These are phyloP conservation scores for Dinoponera quadriceps DNA, from an alignment of 1,140 invertebrate genomes.

Conservation along the genomic window DNA sequence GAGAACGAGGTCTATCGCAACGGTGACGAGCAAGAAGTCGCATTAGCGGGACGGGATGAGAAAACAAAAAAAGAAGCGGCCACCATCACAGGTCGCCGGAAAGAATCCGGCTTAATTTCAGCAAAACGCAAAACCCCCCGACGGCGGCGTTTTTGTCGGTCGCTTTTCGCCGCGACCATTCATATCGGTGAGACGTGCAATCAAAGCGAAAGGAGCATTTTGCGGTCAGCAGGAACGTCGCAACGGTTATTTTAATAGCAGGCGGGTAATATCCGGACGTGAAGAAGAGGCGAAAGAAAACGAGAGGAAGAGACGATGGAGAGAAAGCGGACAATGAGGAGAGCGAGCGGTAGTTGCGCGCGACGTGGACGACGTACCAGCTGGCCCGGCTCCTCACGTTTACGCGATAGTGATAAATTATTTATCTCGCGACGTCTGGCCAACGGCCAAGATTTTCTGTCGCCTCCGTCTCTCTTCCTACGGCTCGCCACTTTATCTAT, in stretches of 20 bases:
- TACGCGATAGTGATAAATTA: constrained; percentile 81
- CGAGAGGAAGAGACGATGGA: constrained; percentile 1
- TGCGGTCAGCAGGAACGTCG: constrained; percentile 48
- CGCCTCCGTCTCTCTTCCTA: constrained; percentile 55
- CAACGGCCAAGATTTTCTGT: constrained; percentile 77
- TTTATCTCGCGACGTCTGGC: constrained; percentile 80
- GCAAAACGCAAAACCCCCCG: constrained; percentile 42
- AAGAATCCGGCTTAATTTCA: constrained; percentile 55
- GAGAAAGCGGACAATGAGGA: constrained; percentile 62
- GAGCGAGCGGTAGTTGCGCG: constrained; percentile 41
- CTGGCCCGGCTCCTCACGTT: constrained; percentile 72
- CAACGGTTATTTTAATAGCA: constrained; percentile 60
- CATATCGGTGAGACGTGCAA: constrained; percentile 49
- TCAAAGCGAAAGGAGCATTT: constrained; percentile 52
- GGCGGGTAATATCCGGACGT: constrained; percentile 17
- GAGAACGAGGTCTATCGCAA: not conserved
- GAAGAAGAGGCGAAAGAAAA: constrained; percentile 41
- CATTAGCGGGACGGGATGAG: not conserved
- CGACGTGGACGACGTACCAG: constrained; percentile 64
- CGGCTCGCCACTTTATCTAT: constrained; percentile 63
- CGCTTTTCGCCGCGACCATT: constrained; percentile 43
- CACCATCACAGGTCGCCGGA: not conserved
- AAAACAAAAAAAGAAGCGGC: not conserved
- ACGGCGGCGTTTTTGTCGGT: constrained; percentile 34
- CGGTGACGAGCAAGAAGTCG: not conserved